phyloP scores from a whole-genome alignment of 2,888 invertebrate species.

The Rosalia funebris region DNA sequence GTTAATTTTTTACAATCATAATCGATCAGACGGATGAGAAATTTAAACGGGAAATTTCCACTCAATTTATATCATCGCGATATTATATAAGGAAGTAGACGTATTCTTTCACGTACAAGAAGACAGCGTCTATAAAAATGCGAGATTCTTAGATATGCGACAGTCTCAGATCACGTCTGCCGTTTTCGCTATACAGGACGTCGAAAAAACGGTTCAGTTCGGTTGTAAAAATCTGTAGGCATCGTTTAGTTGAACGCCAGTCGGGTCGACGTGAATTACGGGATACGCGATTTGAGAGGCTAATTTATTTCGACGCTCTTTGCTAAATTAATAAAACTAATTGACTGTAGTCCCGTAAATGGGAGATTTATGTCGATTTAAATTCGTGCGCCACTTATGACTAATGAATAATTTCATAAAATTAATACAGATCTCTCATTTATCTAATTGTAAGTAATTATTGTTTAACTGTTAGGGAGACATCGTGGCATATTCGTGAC shows the following conservation, averaged over 20 bases:
- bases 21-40: slow-evolving; percentile 14
- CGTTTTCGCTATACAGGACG: slow-evolving; percentile 1
- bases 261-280: slow-evolving; percentile 19
- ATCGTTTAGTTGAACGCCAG: slow-evolving; percentile 8
- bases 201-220: slow-evolving; percentile 11
- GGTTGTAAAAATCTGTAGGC: slow-evolving; percentile 3
- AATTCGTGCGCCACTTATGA: background rate
- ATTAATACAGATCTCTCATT: too few relatives aligned
- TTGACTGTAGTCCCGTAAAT: background rate
- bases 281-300: slow-evolving; percentile 10
- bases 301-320: slow-evolving; percentile 9
- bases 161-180: slow-evolving; percentile 7
- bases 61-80: background rate
- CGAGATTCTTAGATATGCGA: slow-evolving; percentile 15
- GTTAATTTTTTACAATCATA: background rate
- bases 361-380: slow-evolving; percentile 7
- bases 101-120: slow-evolving; percentile 7
- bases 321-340: slow-evolving; percentile 19
- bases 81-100: slow-evolving; percentile 15
- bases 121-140: slow-evolving; percentile 13
- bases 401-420: too few relatives aligned
- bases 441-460: too few relatives aligned
- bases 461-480: too few relatives aligned
- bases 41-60: slow-evolving; percentile 17
- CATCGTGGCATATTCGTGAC: too few relatives aligned